Conservation (phyloP, 2,888 invertebrate species). For the Lapara coniferarum region DNA sequence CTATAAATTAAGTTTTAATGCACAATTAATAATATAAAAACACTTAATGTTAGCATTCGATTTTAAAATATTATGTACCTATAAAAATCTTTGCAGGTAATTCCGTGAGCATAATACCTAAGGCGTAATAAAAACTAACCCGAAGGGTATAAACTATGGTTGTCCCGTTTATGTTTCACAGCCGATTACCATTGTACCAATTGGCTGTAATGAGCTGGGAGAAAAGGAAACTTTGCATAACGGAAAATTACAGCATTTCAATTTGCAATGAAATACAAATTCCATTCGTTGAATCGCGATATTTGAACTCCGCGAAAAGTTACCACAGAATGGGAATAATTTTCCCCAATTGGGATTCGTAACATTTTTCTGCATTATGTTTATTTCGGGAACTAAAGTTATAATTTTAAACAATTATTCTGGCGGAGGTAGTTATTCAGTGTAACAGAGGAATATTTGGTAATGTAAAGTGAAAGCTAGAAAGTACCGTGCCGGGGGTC, state of each 20-base stretch:
- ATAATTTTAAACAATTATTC: conserved; percentile 10
- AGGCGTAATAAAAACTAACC: too few relatives aligned
- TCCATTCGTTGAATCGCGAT: conserved; percentile 4
- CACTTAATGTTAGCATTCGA: background rate
- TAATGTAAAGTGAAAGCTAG: background rate
- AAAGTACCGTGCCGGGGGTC: background rate
- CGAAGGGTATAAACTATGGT: too few relatives aligned
- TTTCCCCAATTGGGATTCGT: conserved; percentile 9
- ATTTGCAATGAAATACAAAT: conserved; percentile 34
- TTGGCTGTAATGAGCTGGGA: background rate
- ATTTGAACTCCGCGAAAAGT: conserved; percentile 17
- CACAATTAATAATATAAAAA: background rate
- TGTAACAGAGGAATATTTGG: background rate
- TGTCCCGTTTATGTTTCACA: background rate
- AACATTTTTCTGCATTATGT: conserved; percentile 19
- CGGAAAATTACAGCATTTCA: conserved; percentile 28
- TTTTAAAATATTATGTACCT: background rate
- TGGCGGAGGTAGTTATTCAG: background rate
- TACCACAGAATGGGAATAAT: conserved; percentile 10
- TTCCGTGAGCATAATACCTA: too few relatives aligned
- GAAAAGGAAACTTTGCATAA: background rate
- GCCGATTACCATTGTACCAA: background rate
- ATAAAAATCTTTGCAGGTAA: background rate
- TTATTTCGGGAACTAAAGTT: conserved; percentile 1
- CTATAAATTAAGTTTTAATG: background rate